Percentiles rank a stretch among this genome's conserved stretches.
These are phyloP conservation scores for Pterocles burchelli DNA, from an alignment of 2,113 vertebrate species.

Conservation along the genomic window DNA sequence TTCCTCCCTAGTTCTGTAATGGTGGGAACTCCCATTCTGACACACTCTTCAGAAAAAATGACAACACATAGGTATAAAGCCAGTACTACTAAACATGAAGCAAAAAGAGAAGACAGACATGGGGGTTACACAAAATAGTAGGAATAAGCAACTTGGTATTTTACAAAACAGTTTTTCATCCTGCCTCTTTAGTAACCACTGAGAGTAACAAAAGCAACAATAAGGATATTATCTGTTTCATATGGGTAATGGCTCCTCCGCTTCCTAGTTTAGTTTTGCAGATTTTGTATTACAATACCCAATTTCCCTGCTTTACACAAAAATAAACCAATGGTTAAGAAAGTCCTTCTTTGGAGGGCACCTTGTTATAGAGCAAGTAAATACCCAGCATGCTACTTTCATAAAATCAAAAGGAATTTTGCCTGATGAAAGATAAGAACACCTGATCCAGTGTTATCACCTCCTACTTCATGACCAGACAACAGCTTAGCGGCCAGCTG, in stretches of 20 bases:
- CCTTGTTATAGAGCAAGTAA: neutral
- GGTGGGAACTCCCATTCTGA: neutral
- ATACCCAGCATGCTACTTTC: neutral
- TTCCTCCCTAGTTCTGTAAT: rapidly evolving
- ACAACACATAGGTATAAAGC: neutral
- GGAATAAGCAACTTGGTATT: neutral
- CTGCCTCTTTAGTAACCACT: neutral
- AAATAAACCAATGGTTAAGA: neutral
- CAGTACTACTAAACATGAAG: neutral
- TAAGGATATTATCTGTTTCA: neutral
- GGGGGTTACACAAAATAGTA: neutral
- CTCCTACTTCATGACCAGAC: neutral
- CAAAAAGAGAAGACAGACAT: neutral
- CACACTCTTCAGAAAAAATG: neutral
- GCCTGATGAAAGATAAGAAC: neutral
- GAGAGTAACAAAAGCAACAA: neutral
- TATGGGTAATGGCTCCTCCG: neutral
- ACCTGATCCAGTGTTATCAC: neutral
- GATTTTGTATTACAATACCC: neutral
- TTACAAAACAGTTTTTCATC: neutral
- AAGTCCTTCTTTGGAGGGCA: neutral
- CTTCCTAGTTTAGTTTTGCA: neutral
- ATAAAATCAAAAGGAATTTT: neutral
- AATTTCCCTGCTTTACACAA: neutral
- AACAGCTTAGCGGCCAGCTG: neutral